Percentiles rank a stretch among this genome's conserved stretches.
Evolutionary conservation across 2,113 vertebrate genomes (phyloP).

Genomic region (Phalacrocorax aristotelis): DNA sequence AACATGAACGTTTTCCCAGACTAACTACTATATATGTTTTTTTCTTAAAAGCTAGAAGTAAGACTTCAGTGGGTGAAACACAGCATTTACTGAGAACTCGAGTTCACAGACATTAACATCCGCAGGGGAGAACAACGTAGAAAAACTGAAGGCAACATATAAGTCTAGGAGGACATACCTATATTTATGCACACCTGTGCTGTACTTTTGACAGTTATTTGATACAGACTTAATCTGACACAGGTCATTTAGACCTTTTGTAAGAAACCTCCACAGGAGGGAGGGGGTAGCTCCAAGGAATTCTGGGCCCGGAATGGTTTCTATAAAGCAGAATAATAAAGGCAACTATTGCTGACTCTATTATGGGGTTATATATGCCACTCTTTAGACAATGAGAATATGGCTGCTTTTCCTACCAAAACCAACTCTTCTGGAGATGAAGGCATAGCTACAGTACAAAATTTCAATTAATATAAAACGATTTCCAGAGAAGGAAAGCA

Average conservation of each 20-base stretch:
- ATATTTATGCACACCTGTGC: neutral
- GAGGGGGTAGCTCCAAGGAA: neutral
- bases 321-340: neutral
- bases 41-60: neutral
- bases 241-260: neutral
- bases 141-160: neutral
- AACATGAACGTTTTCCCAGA: neutral
- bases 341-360: neutral
- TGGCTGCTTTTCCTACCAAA: neutral
- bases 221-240: neutral
- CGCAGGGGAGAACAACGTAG: neutral
- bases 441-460: neutral
- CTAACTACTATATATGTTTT: neutral
- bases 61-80: neutral
- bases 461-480: neutral
- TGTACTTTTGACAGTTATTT: neutral
- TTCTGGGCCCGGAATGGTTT: neutral
- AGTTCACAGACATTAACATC: neutral
- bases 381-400: neutral
- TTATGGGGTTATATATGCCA: neutral
- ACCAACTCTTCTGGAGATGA: neutral
- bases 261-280: neutral
- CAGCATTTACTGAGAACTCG: neutral
- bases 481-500: neutral
- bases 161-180: neutral